Conservation (phyloP, 2,888 invertebrate genomes). For the Odontothrips loti region DNA sequence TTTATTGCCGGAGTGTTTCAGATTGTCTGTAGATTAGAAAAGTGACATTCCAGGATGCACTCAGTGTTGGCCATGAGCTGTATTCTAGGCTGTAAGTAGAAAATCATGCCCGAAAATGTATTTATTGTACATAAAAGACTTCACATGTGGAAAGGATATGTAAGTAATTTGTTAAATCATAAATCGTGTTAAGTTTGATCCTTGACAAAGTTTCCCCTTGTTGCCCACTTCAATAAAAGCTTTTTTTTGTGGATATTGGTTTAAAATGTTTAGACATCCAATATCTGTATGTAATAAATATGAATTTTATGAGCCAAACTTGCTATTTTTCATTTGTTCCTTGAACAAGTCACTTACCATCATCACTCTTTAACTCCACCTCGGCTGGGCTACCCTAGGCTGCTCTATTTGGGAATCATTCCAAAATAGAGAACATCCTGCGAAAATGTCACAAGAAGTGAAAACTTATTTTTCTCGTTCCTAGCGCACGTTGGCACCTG, state of each 20-base stretch:
- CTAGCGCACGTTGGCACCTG: too few species aligned
- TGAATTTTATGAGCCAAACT: background rate
- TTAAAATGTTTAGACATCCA: background rate
- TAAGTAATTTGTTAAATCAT: conserved; percentile 9
- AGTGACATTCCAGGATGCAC: background rate
- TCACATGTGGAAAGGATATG: background rate
- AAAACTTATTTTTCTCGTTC: too few species aligned
- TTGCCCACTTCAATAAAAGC: background rate
- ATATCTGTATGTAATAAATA: background rate
- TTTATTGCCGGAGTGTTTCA: background rate
- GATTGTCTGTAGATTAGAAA: background rate
- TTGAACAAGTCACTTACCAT: too few species aligned
- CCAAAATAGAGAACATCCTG: too few species aligned
- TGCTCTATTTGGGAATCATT: too few species aligned
- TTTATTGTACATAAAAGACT: conserved; percentile 11
- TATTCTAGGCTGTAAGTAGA: conserved; percentile 7
- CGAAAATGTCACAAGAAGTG: too few species aligned
- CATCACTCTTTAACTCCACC: too few species aligned
- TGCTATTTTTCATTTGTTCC: too few species aligned
- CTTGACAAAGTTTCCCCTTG: background rate
- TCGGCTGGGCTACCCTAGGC: too few species aligned
- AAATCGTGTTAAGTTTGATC: conserved; percentile 5
- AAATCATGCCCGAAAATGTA: background rate
- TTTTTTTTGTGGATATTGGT: background rate
- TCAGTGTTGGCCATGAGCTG: background rate